Percentiles rank a stretch among this genome's conserved stretches.
Conservation (phyloP, 1,140 invertebrate species). For the Drosophila saltans region DNA sequence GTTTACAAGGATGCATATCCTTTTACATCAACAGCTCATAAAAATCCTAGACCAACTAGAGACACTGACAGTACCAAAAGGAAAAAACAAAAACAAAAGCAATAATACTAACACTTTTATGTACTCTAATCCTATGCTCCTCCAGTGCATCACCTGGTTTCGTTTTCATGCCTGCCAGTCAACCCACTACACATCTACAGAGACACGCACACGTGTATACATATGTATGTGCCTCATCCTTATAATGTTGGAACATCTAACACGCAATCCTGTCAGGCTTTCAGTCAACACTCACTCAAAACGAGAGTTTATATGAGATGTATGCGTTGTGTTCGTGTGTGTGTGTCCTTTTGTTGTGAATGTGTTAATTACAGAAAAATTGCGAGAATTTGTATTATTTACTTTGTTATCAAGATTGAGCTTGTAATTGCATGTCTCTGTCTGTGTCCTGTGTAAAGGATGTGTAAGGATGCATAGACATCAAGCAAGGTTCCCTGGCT, state of each 20-base stretch:
- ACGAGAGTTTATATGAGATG: slow-evolving; percentile 41
- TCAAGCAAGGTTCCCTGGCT: slow-evolving; percentile 12
- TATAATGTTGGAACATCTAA: neutral
- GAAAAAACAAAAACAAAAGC: neutral
- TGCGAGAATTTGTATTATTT: slow-evolving; percentile 79
- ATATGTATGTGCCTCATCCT: neutral
- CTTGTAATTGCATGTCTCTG: slow-evolving; percentile 39
- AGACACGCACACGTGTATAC: neutral
- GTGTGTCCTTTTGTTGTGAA: slow-evolving; percentile 46
- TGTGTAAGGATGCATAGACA: slow-evolving; percentile 17
- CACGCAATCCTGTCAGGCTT: slow-evolving; percentile 64
- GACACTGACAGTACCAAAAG: slow-evolving; percentile 57
- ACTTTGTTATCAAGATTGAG: slow-evolving; percentile 74
- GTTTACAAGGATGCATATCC: slow-evolving; percentile 61
- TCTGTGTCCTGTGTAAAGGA: slow-evolving; percentile 11
- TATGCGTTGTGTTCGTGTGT: slow-evolving; percentile 14
- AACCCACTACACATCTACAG: neutral
- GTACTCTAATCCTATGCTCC: slow-evolving; percentile 17
- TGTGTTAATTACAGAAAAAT: slow-evolving; percentile 81
- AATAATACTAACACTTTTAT: slow-evolving; percentile 40
- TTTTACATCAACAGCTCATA: slow-evolving; percentile 67
- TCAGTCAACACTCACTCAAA: slow-evolving; percentile 57
- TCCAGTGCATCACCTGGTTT: slow-evolving; percentile 21
- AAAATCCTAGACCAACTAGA: slow-evolving; percentile 54
- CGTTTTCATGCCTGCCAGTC: slow-evolving; percentile 59